phyloP scores from a whole-genome alignment of 92 coral and sea anemone species.

The Umimayanthus chanpuru region DNA sequence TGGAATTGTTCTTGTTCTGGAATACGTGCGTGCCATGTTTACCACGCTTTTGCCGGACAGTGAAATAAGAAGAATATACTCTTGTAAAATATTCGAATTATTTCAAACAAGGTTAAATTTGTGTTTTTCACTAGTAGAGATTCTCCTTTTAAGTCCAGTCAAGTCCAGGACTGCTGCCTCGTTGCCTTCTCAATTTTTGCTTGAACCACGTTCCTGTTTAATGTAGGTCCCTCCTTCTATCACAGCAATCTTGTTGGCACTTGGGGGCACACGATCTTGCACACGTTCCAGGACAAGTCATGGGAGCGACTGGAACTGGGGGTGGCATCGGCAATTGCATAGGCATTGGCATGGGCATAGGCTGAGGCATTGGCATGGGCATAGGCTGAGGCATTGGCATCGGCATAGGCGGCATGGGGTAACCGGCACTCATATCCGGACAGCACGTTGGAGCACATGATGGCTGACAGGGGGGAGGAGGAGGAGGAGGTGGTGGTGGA shows the following conservation, averaged over 20 bases:
- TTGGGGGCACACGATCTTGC: constrained; percentile 90
- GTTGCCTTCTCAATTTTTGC: background rate
- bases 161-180: background rate
- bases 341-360: constrained; percentile 45
- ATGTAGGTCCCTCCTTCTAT: constrained; percentile 61
- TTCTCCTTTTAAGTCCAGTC: background rate
- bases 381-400: constrained; percentile 58
- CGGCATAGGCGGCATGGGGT: constrained; percentile 45
- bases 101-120: background rate
- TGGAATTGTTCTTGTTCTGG: background rate
- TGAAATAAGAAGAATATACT: background rate
- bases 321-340: constrained; percentile 58
- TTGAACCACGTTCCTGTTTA: background rate
- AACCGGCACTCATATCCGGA: constrained; percentile 39
- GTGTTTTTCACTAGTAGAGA: background rate
- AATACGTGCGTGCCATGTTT: background rate
- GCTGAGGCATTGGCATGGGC: constrained; percentile 48
- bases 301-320: constrained; percentile 52
- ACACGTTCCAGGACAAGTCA: constrained; percentile 83
- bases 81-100: background rate
- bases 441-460: constrained; percentile 89
- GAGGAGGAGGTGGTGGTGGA: constrained; percentile 60
- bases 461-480: constrained; percentile 80
- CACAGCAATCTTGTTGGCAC: constrained; percentile 90
- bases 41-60: background rate